Percentiles rank a stretch among this genome's conserved stretches.
Evolutionary conservation across 2,113 vertebrate genomes (phyloP).

Genomic region (Lophotis ruficrista): DNA sequence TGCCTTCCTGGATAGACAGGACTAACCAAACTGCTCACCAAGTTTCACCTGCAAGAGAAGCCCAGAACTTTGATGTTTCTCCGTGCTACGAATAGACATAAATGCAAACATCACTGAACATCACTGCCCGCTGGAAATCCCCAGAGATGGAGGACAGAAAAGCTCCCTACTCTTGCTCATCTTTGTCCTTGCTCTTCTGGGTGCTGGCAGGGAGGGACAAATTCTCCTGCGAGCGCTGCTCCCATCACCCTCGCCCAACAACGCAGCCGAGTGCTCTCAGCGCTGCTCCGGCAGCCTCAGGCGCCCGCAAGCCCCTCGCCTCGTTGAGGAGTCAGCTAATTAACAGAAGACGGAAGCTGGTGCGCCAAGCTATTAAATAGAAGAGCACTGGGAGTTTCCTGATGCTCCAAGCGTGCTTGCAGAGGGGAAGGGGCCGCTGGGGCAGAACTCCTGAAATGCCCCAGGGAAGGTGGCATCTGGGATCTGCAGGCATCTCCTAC

Average conservation of each 20-base stretch:
- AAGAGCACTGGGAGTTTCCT: not conserved
- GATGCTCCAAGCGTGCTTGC: not conserved
- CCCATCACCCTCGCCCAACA: not conserved
- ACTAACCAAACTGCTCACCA: not conserved
- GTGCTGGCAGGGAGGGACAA: not conserved
- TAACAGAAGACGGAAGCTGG: not conserved
- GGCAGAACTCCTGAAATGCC: not conserved
- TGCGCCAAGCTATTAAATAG: slow-evolving; percentile 3
- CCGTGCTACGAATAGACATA: not conserved
- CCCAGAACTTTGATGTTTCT: not conserved
- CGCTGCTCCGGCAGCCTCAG: not conserved
- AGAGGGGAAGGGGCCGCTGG: not conserved
- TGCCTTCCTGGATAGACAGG: not conserved
- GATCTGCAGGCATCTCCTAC: not conserved
- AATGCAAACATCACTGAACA: not conserved
- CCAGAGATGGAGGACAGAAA: not conserved
- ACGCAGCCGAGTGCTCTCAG: accelerated
- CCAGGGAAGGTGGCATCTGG: not conserved
- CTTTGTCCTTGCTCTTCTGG: not conserved
- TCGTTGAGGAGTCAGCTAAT: not conserved
- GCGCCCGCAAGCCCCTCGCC: not conserved
- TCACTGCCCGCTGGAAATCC: not conserved
- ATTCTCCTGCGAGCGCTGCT: not conserved
- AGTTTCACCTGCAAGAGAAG: not conserved
- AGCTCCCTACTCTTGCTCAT: not conserved